Evolutionary conservation across 2,888 invertebrate species (phyloP).

Genomic region (Acanthosepion esculentum): DNA sequence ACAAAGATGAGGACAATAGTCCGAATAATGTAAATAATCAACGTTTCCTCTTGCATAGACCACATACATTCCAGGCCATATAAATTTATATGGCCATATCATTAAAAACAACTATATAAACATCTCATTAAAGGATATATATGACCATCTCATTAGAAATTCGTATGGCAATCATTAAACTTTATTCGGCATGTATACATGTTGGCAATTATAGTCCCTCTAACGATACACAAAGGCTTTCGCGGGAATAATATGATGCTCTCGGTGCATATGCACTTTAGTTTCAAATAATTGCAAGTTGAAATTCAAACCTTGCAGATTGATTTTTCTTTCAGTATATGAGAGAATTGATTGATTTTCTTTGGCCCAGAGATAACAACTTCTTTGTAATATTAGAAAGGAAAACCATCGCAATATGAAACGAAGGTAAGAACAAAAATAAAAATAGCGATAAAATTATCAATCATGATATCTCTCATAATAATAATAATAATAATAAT

Average conservation of each 20-base stretch:
- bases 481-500: constrained; percentile 21
- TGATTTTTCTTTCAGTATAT: not conserved
- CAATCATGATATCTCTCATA: not conserved
- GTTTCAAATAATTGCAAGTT: not conserved
- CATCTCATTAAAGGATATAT: too few relatives aligned
- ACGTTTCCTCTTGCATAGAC: too few relatives aligned
- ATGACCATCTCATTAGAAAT: too few relatives aligned
- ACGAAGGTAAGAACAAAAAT: not conserved
- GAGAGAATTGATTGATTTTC: not conserved
- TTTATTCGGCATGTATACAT: too few relatives aligned
- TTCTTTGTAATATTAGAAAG: not conserved
- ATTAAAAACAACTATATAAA: too few relatives aligned
- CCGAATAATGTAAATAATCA: too few relatives aligned
- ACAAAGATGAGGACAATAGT: too few relatives aligned
- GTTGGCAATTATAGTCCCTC: too few relatives aligned
- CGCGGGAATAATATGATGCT: not conserved
- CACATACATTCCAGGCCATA: too few relatives aligned
- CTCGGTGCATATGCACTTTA: not conserved
- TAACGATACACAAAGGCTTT: not conserved
- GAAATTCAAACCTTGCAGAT: not conserved
- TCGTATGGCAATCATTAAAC: too few relatives aligned
- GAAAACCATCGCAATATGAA: not conserved
- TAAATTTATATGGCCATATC: too few relatives aligned
- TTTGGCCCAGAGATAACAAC: not conserved
- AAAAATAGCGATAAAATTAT: not conserved